Evolutionary conservation across 2,113 vertebrate genomes (phyloP), one percentile per base, ranked within the genome.

Genomic region (Martes martes): DNA sequence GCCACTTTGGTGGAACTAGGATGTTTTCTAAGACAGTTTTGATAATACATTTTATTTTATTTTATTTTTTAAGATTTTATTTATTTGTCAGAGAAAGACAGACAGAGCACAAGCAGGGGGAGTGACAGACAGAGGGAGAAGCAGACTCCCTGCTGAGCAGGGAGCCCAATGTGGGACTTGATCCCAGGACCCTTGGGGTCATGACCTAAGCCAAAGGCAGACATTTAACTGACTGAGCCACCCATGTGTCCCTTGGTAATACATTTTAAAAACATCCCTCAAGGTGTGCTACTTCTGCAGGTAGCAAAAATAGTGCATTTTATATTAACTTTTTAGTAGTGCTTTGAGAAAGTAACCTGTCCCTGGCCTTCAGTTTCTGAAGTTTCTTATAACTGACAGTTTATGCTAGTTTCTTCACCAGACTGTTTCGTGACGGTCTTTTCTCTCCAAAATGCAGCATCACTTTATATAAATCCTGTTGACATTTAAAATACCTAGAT

Each of bases 391-490:
- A 80, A 45, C 8, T 65, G 47, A 85, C n/a, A 83, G 39, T 78
- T 94, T 88, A 74, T 93, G 57, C 55, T 80, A 57, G 59, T 93
- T 94, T 95, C 83, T 69, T 83, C 55, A 7, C 21, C 67, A 24
- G 88, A 85, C 52, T 79, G 26, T 95, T 94, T 97, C 92, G 92
- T 95, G 96, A 91, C 52, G 95, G 33, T 85, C 74, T 47, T 26
- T 6, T 97, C 83, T 90, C 87, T 96, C 89, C 94, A 96, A 98
- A 97, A 87, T 93, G 39, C 55, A 76, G 39, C 33, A 21, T 97
- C 95, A 95, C 76, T 59, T 85, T 97, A 94, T 98, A 74, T 95
- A 91, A 94, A 91, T 95, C 92, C 94, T 97, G 96, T 96, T 98
- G 96, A 96, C 91, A 45, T 82, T 94, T 86, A 93, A 96, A 91